Evolutionary conservation across 2,113 vertebrate genomes (phyloP).

Genomic region (Zonotrichia leucophrys): DNA sequence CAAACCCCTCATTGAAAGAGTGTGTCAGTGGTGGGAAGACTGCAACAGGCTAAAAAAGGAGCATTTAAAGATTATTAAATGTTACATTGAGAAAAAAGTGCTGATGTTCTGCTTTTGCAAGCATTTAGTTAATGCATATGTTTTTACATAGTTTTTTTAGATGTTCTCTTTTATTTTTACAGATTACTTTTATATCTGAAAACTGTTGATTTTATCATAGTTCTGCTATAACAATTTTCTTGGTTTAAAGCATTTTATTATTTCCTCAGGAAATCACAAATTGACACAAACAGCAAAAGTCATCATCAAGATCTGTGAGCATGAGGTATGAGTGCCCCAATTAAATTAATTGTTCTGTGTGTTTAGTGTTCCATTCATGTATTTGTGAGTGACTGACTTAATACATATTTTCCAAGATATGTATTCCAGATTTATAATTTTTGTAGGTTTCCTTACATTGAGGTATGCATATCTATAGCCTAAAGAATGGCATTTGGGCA

Average conservation of each 20-base stretch:
- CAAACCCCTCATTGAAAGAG: background rate
- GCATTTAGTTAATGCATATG: fast-evolving
- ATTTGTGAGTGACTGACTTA: background rate
- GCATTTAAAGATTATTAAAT: background rate
- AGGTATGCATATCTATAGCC: background rate
- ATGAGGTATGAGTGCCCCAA: slow-evolving; percentile 82
- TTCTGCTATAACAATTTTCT: background rate
- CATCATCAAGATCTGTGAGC: slow-evolving; percentile 98
- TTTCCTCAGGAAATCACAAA: slow-evolving; percentile 92
- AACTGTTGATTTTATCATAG: background rate
- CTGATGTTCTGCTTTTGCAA: background rate
- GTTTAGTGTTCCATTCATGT: background rate
- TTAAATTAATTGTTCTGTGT: background rate
- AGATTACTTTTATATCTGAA: background rate
- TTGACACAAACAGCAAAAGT: slow-evolving; percentile 97
- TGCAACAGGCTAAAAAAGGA: background rate
- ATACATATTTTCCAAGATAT: background rate
- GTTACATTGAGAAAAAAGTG: background rate
- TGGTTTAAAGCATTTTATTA: slow-evolving; percentile 54
- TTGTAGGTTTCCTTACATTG: background rate
- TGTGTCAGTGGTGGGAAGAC: background rate
- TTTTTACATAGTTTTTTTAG: background rate
- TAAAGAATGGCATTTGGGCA: background rate
- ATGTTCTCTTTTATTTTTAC: background rate
- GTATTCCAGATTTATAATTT: background rate